Evolutionary conservation across 1,140 invertebrate genomes (phyloP).

Genomic region (Coelopa frigida): DNA sequence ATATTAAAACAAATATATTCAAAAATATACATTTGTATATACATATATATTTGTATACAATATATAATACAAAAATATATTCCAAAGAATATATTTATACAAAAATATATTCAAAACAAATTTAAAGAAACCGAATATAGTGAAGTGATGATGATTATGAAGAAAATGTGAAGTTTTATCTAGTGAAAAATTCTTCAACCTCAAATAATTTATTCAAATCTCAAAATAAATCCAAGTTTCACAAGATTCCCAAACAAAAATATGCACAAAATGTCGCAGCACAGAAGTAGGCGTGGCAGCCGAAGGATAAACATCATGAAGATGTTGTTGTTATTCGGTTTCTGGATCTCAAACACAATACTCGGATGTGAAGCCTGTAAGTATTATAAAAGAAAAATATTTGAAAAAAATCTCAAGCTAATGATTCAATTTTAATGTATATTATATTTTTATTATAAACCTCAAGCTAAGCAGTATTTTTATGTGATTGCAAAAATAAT

Average conservation of each 20-base stretch:
- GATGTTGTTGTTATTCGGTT: constrained; percentile 7
- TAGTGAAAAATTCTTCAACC: too few relatives aligned
- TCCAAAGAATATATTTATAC: too few relatives aligned
- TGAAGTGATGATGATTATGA: too few relatives aligned
- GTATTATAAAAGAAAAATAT: background rate
- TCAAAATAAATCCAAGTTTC: background rate
- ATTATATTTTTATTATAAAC: background rate
- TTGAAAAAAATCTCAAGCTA: too few relatives aligned
- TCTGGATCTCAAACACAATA: constrained; percentile 10
- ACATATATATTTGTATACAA: too few relatives aligned
- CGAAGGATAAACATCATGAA: constrained; percentile 1
- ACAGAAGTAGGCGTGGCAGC: constrained; percentile 3
- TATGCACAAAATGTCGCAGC: background rate
- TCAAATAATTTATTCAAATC: background rate
- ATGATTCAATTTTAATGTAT: too few relatives aligned
- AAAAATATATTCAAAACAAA: too few relatives aligned
- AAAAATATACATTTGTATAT: too few relatives aligned
- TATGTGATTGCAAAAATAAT: background rate
- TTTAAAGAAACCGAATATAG: too few relatives aligned
- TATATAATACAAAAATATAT: too few relatives aligned
- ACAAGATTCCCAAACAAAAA: background rate
- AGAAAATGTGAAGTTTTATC: too few relatives aligned
- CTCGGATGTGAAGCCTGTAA: constrained; percentile 9
- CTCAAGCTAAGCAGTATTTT: background rate
- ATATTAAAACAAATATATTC: too few relatives aligned